These are phyloP conservation scores for Cheirogaleus major DNA, from an alignment of 2,797 vertebrate genomes.

Conservation along the genomic window DNA sequence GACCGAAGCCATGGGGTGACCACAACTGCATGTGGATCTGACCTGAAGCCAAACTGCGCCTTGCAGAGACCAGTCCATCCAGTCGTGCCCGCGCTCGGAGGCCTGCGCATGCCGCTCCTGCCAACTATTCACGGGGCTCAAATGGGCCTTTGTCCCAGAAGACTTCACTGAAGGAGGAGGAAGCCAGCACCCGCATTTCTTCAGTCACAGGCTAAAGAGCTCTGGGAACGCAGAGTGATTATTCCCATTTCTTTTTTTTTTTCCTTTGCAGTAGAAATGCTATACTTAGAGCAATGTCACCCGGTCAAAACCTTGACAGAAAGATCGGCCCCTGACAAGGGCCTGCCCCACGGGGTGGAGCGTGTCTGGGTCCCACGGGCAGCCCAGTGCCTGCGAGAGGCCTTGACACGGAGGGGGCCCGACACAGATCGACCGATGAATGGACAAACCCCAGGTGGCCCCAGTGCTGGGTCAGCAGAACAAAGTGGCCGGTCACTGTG, in stretches of 20 bases:
- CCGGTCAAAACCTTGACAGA: not conserved
- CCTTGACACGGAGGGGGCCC: not conserved
- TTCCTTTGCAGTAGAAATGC: not conserved
- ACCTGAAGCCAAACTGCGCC: not conserved
- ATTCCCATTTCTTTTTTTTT: not conserved
- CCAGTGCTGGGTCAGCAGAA: accelerated
- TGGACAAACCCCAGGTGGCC: accelerated
- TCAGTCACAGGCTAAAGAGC: accelerated
- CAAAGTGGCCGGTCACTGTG: accelerated
- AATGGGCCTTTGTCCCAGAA: slow-evolving; percentile 26
- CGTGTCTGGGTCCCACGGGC: accelerated
- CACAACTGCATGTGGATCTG: not conserved
- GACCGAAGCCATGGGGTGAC: accelerated
- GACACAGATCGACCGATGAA: accelerated
- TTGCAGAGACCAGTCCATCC: not conserved
- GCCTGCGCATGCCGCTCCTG: not conserved
- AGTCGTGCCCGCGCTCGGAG: not conserved
- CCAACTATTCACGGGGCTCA: not conserved
- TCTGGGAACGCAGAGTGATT: not conserved
- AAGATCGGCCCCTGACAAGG: not conserved
- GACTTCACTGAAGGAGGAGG: not conserved
- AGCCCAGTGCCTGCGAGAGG: accelerated
- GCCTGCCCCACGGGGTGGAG: not conserved
- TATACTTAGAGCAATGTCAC: not conserved
- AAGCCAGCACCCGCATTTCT: not conserved